Evolutionary conservation across 2,113 vertebrate species (phyloP), one percentile per base, ranked within the genome.

Genomic region (Meriones unguiculatus): DNA sequence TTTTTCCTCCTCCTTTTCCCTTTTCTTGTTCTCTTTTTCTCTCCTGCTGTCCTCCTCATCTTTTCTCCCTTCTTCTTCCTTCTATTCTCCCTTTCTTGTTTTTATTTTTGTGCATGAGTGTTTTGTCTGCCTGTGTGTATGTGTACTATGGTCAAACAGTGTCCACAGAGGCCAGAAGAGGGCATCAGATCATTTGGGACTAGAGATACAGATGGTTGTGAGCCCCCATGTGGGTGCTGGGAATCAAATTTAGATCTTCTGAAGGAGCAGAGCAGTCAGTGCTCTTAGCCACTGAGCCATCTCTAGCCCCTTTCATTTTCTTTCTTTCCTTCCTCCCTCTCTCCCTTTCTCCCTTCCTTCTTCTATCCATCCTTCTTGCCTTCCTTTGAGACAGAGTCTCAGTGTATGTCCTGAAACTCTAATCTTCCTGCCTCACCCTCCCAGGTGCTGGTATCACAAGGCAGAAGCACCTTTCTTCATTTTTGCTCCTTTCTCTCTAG

Each of bases 401-500:
- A 35, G 13, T 72, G 12, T 35, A 72, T 72, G 69, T 30, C 69
- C 69, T 72, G 32, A 30, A 15, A 32, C 30, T 22, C 0, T 57
- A 57, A 15, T 57, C 57, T 57, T 13, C 4, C 32, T 20, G 52
- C 24, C 50, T 54, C 35, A 38, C 50, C 46, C 50, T 73, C 32
- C 50, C 52, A 73, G 54, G 69, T 57, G 24, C 86, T 72, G 67
- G 13, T n/a, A 17, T 72, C 32, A 25, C 22, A n/a, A 22, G 41
- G 67, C 85, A n/a, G 65, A 70, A 54, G 17, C 30, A 22, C 32
- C 30, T 92, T 64, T 67, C 41, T 93, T 91, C 62, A 28, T 1
- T 46, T 67, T 89, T 65, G 7, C 70, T 93, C 90, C 41, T 92
- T 82, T 88, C 89, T 46, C 11, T 90, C 59, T 72, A 38, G 78